A percentile compares a stretch with the other conserved stretches of the same genome.
Evolutionary conservation across 2,888 invertebrate species (phyloP).

Genomic region (Acanthopleura granulata): DNA sequence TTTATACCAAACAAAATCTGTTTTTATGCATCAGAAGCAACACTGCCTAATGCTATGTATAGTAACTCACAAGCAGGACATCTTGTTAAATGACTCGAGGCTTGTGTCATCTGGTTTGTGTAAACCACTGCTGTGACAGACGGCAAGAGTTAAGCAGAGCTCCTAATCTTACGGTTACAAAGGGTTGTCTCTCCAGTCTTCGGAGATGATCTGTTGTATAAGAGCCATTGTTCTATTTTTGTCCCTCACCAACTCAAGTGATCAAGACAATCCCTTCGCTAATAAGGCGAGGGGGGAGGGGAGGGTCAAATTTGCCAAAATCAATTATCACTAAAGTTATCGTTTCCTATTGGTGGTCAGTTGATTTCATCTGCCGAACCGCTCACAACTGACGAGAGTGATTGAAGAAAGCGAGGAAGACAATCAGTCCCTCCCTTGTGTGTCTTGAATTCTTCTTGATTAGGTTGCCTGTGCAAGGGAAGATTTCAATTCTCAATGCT

Average conservation of each 20-base stretch:
- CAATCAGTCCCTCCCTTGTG: constrained; percentile 12
- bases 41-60: no score
- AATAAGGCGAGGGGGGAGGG: neutral
- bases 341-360: constrained; percentile 13
- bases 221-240: neutral
- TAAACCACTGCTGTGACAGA: no score
- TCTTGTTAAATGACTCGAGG: no score
- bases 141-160: no score
- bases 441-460: constrained; percentile 12
- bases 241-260: neutral
- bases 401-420: constrained; percentile 9
- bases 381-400: neutral
- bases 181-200: neutral
- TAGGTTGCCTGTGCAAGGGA: neutral
- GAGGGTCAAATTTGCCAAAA: constrained; percentile 19
- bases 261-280: neutral
- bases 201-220: neutral
- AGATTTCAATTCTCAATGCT: neutral
- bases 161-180: no score
- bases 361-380: neutral
- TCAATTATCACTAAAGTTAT: constrained; percentile 19
- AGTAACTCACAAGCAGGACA: no score
- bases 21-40: no score
- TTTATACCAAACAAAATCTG: no score
- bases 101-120: no score